Evolutionary conservation across 2,888 invertebrate species (phyloP).

Genomic region (Lasioglossum zephyrum): DNA sequence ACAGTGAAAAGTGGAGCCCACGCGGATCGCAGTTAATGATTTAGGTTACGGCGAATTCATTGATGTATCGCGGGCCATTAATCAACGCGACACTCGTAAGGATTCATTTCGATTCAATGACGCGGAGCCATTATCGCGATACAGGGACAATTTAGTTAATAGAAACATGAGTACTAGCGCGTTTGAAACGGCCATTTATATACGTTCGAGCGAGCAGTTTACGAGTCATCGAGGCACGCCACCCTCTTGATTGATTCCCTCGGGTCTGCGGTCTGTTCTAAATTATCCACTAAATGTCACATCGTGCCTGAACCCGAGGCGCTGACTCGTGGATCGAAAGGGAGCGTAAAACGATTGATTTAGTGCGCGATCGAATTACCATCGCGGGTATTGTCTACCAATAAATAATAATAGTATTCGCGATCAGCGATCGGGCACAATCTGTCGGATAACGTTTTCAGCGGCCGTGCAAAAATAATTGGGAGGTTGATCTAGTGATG

Average conservation of each 20-base stretch:
- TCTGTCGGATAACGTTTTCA: conserved; percentile 37
- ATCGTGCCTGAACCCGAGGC: conserved; percentile 1
- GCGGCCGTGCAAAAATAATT: conserved; percentile 32
- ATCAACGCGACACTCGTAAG: conserved; percentile 5
- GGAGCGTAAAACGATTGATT: conserved; percentile 18
- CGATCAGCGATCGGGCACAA: conserved; percentile 12
- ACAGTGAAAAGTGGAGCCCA: not conserved
- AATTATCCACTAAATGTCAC: conserved; percentile 17
- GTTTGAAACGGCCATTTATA: not conserved
- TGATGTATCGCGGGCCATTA: not conserved
- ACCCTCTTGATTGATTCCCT: conserved; percentile 13
- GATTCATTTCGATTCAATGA: not conserved
- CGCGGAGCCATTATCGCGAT: not conserved
- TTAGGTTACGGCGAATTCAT: not conserved
- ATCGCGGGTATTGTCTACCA: not conserved
- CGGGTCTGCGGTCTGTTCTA: not conserved
- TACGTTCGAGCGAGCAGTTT: not conserved
- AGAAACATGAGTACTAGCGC: not conserved
- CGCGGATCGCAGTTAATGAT: not conserved
- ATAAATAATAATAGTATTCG: conserved; percentile 36
- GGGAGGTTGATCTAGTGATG: conserved; percentile 24
- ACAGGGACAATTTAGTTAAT: conserved; percentile 7
- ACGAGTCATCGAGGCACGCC: not conserved
- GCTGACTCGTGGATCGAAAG: conserved; percentile 1
- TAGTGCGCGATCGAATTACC: conserved; percentile 28